Base-by-base conservation (phyloP, 2,113 vertebrate species). In the Stigmatopora argus region DNA sequence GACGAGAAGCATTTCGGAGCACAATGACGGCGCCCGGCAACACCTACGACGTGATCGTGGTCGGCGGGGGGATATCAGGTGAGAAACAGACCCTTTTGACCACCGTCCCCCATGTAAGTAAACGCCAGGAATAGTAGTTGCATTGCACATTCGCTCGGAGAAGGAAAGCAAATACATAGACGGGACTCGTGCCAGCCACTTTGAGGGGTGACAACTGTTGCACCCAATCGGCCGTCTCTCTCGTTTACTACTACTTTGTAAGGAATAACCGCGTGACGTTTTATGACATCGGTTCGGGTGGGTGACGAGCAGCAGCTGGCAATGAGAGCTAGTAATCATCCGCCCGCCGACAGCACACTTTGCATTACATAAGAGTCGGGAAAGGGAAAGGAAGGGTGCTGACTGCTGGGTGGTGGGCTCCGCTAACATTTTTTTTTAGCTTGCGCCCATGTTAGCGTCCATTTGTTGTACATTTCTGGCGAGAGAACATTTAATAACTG, bases 51-150 rank as follows among this genome's bases (percentile, higher is more conserved):
- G 95, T 95, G 68, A 75, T 98, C 14, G 94, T 98, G 76, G 85
- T 97, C 74, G 96, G 95, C 65, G 95, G 90, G 70, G 95, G 96
- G 65, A 93, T 98, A 78, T 98, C 96, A 91, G 96, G 96, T 97
- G 71, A 83, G 93, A 86, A 23, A 57, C 0, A 55, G 26, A 31
- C 26, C 26, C 26, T 31, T 31, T 31, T 31, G 26, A 31, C 26
- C 26, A 31, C 26, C 26, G 3, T 31, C 26, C 26, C 26, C 26
- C 26, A 2, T 31, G 1, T 31, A 3, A 31, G 3, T 31, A n/a
- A n/a, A 31, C 26, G 26, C 26, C 26, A 31, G 26, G 26, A 31
- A 31, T 31, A 31, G 26, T 31, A 31, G 26, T 31, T 31, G 26
- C 26, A 31, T 31, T 31, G 26, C 26, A 31, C 26, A 31, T 31